Percentiles rank a stretch among this genome's conserved stretches.
These are phyloP conservation scores for Pampus argenteus DNA, from an alignment of 2,797 vertebrate species.

Conservation along the genomic window DNA sequence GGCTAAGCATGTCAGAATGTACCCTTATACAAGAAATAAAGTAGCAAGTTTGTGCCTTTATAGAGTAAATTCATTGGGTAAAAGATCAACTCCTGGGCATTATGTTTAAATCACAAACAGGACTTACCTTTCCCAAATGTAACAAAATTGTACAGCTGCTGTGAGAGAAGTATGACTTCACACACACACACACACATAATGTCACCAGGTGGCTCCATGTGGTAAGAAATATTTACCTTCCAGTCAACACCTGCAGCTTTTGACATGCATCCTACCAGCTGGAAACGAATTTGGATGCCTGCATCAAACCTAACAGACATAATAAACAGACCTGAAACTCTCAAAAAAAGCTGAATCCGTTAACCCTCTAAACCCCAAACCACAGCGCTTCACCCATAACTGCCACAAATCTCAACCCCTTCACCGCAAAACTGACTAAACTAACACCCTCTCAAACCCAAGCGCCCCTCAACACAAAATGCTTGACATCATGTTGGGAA, in stretches of 20 bases:
- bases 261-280: constrained; percentile 13
- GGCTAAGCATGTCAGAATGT: not conserved
- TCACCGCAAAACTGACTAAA: constrained; percentile 71
- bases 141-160: constrained; percentile 42
- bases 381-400: constrained; percentile 46
- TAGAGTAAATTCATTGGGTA: constrained; percentile 13
- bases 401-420: constrained; percentile 58
- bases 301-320: constrained; percentile 35
- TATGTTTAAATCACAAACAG: constrained; percentile 18
- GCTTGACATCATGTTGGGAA: constrained; percentile 60
- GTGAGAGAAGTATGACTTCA: constrained; percentile 3
- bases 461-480: constrained; percentile 62
- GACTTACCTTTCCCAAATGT: constrained; percentile 15
- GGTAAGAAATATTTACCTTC: constrained; percentile 50
- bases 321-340: constrained; percentile 25
- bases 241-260: constrained; percentile 51
- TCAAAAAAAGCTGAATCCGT: constrained; percentile 40
- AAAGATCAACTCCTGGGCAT: not conserved
- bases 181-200: constrained; percentile 24
- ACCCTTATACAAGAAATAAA: constrained; percentile 12
- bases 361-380: constrained; percentile 56
- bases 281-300: constrained; percentile 31
- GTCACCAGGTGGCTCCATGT: constrained; percentile 37
- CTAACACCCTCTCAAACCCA: constrained; percentile 67
- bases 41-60: constrained; percentile 2